A percentile compares a stretch with the other conserved stretches of the same genome.
Conservation (phyloP, 2,888 invertebrate genomes). For the Pherbina coryleti region DNA sequence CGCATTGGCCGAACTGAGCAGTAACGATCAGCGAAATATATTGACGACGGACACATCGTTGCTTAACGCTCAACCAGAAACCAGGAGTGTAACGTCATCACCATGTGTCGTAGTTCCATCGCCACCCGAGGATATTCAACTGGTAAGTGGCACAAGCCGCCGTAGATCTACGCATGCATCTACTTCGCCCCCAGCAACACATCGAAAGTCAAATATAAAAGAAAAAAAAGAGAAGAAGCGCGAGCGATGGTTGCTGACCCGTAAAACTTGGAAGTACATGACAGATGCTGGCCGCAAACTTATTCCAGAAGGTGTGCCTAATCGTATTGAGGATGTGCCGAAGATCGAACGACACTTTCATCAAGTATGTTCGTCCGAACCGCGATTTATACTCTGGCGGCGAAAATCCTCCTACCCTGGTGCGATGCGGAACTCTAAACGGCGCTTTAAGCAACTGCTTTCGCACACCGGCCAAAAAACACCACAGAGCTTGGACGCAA, state of each 20-base stretch:
- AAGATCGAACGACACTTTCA: conserved; percentile 88
- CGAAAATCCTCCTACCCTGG: conserved; percentile 84
- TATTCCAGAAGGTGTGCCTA: conserved; percentile 84
- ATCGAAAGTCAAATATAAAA: conserved; percentile 38
- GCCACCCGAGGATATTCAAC: background rate
- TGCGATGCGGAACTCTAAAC: conserved; percentile 52
- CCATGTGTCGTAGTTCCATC: background rate
- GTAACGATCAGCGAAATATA: background rate
- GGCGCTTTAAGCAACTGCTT: conserved; percentile 54
- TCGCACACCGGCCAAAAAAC: conserved; percentile 49
- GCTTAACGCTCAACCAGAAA: background rate
- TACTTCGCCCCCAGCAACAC: conserved; percentile 13
- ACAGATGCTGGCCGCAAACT: conserved; percentile 89
- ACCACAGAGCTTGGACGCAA: conserved; percentile 33
- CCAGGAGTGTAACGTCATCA: background rate
- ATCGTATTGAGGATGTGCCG: conserved; percentile 81
- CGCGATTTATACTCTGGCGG: conserved; percentile 81
- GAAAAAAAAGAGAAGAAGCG: conserved; percentile 58
- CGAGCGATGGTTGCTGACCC: conserved; percentile 88
- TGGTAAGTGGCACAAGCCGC: background rate
- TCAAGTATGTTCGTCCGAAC: conserved; percentile 83
- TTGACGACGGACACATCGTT: background rate
- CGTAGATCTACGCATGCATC: conserved; percentile 18
- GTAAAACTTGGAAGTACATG: conserved; percentile 94
- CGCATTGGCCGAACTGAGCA: conserved; percentile 50